Conservation (phyloP, 35 echinoderm and acorn worm genomes). For the Patiria miniata region DNA sequence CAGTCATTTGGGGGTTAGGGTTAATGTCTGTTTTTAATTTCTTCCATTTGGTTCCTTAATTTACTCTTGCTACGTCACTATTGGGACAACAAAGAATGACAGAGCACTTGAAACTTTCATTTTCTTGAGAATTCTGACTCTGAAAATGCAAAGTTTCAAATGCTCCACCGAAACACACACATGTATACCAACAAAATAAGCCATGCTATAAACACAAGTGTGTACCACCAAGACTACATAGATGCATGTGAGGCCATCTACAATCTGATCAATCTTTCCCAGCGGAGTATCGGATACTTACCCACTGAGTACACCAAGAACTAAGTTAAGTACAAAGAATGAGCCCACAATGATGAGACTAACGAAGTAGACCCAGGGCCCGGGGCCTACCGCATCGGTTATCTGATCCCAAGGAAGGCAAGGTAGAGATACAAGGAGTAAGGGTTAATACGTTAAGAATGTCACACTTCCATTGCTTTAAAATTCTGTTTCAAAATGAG, state of each 20-base stretch:
- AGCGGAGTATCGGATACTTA: conserved; percentile 52
- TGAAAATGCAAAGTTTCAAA: not conserved
- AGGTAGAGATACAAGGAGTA: not conserved
- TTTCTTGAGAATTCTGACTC: no score
- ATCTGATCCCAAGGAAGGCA: conserved; percentile 63
- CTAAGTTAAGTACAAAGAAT: conserved; percentile 99
- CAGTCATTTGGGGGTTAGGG: no score
- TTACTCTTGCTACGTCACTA: no score
- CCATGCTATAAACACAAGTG: not conserved
- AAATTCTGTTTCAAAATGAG: no score
- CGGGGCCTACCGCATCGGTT: conserved; percentile 76
- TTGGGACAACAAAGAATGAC: no score
- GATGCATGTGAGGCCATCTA: not conserved
- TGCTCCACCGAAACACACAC: not conserved
- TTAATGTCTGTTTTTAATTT: no score
- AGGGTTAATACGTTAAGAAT: no score
- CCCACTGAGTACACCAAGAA: conserved; percentile 99
- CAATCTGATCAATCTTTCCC: no score
- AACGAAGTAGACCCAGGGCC: conserved; percentile 98
- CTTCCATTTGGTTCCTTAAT: no score
- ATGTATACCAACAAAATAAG: not conserved
- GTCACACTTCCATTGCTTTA: no score
- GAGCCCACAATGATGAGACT: conserved; percentile 99
- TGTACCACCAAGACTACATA: not conserved
- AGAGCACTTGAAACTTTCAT: no score